Base-by-base conservation (phyloP, 2,888 invertebrate species). In the Papilio demoleus region DNA sequence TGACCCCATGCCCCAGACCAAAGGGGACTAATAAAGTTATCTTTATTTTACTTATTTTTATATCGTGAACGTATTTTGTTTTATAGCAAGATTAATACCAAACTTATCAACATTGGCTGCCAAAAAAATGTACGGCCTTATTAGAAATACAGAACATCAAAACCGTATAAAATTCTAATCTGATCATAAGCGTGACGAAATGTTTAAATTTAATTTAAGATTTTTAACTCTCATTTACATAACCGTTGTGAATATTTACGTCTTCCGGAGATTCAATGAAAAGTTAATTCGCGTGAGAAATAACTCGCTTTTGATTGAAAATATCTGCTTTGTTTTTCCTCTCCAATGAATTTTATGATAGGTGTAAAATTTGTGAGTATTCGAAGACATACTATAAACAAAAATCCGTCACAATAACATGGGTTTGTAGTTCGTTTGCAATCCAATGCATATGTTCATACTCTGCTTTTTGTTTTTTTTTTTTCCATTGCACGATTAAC, bases 191-290 rank as follows among this genome's bases (percentile, higher is more conserved):
- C 53, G 12, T 53, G 31, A 53, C 27, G 53, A 27, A 53, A n/a
- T 53, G 31, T 53, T 53, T 27, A 27, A 27, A 14, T 53, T n/a
- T 27, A n/a, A 53, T n/a, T 27, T 19, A 47, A 53, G 1, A 27
- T 31, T n/a, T 3, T 53, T 27, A 27, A 27, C 24, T 53, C 53
- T 53, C n/a, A 53, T 53, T 53, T 27, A 53, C 53, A 53, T n/a
- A 27, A 27, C 27, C 27, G 27, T 53, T 53, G 27, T 31, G 50
- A 50, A 50, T 27, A 50, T 14, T 40, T 40, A 9, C 50, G 14
- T 27, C 50, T 53, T 53, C 53, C 27, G n/a, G n/a, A 27, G 27
- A 31, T 27, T n/a, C 53, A 53, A 53, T 53, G 53, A 53, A 53
- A 53, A 53, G 8, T n/a, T 31, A n/a, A 27, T n/a, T n/a, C 27